phyloP scores from a whole-genome alignment of 2,113 vertebrate genomes.

The Lepidothrix coronata region DNA sequence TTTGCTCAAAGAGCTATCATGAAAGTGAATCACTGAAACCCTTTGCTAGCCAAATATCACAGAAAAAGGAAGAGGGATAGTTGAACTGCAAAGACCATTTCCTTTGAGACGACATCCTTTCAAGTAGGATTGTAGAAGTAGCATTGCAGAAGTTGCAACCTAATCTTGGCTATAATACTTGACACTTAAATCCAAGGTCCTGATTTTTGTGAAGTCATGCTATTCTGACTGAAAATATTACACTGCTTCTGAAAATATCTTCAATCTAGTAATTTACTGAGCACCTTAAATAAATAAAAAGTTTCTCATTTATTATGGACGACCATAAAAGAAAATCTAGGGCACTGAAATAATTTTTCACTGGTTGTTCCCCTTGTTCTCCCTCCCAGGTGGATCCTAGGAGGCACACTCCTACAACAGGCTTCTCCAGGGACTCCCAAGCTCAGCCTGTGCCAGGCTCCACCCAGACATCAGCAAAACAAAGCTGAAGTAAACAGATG shows the following conservation, averaged over 20 bases:
- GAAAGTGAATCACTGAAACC: neutral
- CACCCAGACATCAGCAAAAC: neutral
- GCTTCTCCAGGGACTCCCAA: neutral
- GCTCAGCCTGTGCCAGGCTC: neutral
- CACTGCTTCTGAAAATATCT: neutral
- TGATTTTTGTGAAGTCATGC: neutral
- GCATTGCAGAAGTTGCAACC: neutral
- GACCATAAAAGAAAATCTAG: neutral
- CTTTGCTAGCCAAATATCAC: neutral
- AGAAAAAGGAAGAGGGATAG: neutral
- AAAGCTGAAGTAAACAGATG: neutral
- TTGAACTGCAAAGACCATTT: neutral
- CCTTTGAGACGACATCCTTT: neutral
- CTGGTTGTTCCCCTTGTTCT: neutral
- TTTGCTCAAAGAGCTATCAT: neutral
- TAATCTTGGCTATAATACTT: neutral
- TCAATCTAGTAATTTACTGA: neutral
- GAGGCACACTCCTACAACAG: neutral
- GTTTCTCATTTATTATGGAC: slow-evolving; percentile 17
- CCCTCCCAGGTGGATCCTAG: neutral
- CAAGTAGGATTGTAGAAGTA: neutral
- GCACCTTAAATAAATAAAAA: slow-evolving; percentile 33
- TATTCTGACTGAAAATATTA: neutral
- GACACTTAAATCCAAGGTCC: neutral
- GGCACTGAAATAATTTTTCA: neutral